Conservation (phyloP, 2,888 invertebrate species). For the Lasioglossum oenotherae region DNA sequence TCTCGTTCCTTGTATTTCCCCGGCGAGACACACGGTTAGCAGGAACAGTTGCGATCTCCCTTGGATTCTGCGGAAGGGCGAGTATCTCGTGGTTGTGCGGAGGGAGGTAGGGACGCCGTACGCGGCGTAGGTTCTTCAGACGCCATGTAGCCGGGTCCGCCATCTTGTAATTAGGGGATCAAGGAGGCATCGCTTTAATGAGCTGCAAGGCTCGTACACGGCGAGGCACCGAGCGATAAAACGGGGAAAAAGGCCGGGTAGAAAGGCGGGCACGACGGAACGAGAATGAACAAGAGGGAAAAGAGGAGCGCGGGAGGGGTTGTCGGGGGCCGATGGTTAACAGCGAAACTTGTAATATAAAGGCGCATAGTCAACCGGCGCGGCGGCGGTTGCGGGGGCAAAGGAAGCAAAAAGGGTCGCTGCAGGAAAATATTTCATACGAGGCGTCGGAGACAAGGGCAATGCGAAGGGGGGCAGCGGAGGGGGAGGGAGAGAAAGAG, state of each 20-base stretch:
- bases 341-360: slow-evolving; percentile 67
- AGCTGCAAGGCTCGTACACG: slow-evolving; percentile 76
- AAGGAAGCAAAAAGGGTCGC: slow-evolving; percentile 68
- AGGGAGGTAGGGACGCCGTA: slow-evolving; percentile 30
- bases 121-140: slow-evolving; percentile 62
- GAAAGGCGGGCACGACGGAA: slow-evolving; percentile 26
- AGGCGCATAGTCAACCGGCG: slow-evolving; percentile 50
- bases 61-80: neutral
- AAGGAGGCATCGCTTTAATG: slow-evolving; percentile 82
- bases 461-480: slow-evolving; percentile 24
- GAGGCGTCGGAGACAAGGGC: slow-evolving; percentile 42
- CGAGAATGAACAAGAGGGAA: slow-evolving; percentile 7
- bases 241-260: slow-evolving; percentile 46
- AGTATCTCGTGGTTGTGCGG: neutral
- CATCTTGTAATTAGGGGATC: slow-evolving; percentile 83
- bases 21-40: neutral
- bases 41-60: neutral
- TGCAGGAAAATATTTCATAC: slow-evolving; percentile 76
- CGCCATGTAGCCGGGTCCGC: slow-evolving; percentile 80
- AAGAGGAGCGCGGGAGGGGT: neutral
- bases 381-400: slow-evolving; percentile 56
- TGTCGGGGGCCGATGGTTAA: slow-evolving; percentile 38
- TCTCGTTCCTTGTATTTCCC: neutral
- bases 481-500: slow-evolving; percentile 25
- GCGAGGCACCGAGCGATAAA: slow-evolving; percentile 50